Evolutionary conservation across 2,888 invertebrate genomes (phyloP).

Genomic region (Melanostoma mellinum): DNA sequence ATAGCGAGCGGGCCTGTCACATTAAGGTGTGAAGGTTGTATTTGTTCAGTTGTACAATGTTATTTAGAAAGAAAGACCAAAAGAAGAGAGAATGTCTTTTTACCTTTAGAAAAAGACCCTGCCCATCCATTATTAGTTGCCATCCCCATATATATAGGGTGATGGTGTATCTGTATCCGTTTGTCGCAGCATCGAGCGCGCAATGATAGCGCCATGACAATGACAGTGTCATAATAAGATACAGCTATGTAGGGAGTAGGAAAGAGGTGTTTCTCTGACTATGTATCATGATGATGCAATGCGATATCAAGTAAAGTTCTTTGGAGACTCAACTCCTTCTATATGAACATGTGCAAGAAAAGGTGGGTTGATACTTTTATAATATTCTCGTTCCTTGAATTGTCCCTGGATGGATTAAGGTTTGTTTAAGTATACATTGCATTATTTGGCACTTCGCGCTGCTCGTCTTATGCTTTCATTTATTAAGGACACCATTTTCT

Average conservation of each 20-base stretch:
- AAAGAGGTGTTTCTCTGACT: constrained; percentile 34
- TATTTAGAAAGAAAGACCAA: constrained; percentile 66
- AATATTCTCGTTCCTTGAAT: constrained; percentile 37
- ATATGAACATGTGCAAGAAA: constrained; percentile 47
- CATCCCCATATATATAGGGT: constrained; percentile 34
- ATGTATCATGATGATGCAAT: constrained; percentile 72
- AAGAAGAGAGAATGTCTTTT: constrained; percentile 17
- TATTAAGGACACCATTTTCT: constrained; percentile 48
- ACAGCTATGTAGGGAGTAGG: background rate
- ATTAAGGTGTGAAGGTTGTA: constrained; percentile 19
- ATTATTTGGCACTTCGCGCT: constrained; percentile 66
- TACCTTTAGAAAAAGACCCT: constrained; percentile 53
- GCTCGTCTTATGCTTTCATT: constrained; percentile 65
- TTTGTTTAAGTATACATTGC: constrained; percentile 69
- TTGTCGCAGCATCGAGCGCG: constrained; percentile 60
- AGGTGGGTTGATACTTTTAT: constrained; percentile 42
- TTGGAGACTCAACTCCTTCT: constrained; percentile 25
- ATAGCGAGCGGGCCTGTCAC: no score
- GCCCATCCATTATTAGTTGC: constrained; percentile 66
- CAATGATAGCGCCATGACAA: constrained; percentile 67
- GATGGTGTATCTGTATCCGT: constrained; percentile 57
- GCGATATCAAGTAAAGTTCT: constrained; percentile 64
- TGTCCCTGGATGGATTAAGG: constrained; percentile 61
- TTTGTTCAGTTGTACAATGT: constrained; percentile 50
- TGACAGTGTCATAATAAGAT: constrained; percentile 51